Evolutionary conservation across 2,113 vertebrate genomes (phyloP), one percentile per base, ranked within the genome.

Genomic region (Spermophilus dauricus): DNA sequence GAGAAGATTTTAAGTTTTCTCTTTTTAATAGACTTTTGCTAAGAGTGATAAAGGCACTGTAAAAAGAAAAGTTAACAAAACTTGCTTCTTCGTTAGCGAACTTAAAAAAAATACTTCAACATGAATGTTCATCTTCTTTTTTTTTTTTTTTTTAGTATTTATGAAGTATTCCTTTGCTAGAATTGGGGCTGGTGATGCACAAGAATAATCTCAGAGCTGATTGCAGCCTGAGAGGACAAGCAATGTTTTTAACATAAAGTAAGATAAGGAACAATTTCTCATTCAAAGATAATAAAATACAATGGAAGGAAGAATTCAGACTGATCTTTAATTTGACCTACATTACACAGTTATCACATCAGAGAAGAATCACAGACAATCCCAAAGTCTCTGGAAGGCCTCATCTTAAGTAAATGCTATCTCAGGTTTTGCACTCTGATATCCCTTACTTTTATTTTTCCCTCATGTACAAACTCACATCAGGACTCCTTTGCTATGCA

Each of bases 11-110:
- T 70, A 91, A 51, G 65, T n/a, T 87, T 95, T 94, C 77, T 97
- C 32, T 96, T 94, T 97, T 86, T 90, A 95, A 96, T 87, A 89
- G 81, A 95, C 34, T 95, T 96, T 96, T 96, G 89, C 89, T 95
- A 86, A 97, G 80, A 81, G 93, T 82, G 93, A 37, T 83, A 97
- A 92, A 97, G 76, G 39, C 58, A 69, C n/a, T 76, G 97, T 95
- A 97, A 97, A 98, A 96, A 94, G 42, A 89, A 94, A 87, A 93
- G 72, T 89, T 94, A 97, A 93, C 56, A 4, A 96, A 97, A 91
- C 63, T 93, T 97, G 73, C 89, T 95, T 97, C 82, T 94, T 82
- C 84, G 92, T 91, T 97, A 88, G 53, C 51, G 91, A 97, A 97
- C 42, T 95, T 95, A 92, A 97, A 58, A 93, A 72, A 96, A 97